Conservation (phyloP, 1,140 invertebrate genomes). For the Ectropis grisescens region DNA sequence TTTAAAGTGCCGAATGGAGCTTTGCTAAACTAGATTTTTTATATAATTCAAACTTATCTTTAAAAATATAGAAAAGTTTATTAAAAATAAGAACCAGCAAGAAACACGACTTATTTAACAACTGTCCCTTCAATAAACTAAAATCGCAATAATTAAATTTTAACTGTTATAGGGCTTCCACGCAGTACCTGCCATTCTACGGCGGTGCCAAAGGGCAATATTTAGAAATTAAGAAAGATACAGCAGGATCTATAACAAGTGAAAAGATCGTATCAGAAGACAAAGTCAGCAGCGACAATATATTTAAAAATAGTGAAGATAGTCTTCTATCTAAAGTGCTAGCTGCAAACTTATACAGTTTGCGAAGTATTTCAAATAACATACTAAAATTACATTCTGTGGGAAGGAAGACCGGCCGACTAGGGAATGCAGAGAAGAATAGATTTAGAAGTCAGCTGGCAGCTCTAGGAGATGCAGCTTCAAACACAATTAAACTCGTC, state of each 20-base stretch:
- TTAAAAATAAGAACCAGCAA: too few relatives aligned
- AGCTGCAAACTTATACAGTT: constrained; percentile 34
- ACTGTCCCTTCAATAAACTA: too few relatives aligned
- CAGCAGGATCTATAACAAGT: constrained; percentile 65
- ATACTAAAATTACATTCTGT: constrained; percentile 38
- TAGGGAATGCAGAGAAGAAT: constrained; percentile 27
- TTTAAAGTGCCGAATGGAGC: too few relatives aligned
- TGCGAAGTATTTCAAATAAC: constrained; percentile 28
- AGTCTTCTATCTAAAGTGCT: constrained; percentile 41
- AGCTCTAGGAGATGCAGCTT: constrained; percentile 38
- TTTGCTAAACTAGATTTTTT: too few relatives aligned
- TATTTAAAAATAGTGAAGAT: constrained; percentile 44
- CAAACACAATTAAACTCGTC: constrained; percentile 45
- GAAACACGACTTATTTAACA: too few relatives aligned
- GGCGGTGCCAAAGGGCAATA: constrained; percentile 77
- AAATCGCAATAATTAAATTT: too few relatives aligned
- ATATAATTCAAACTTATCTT: too few relatives aligned
- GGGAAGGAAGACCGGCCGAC: constrained; percentile 35
- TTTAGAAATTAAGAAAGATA: constrained; percentile 71
- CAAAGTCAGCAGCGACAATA: constrained; percentile 46
- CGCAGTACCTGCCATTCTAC: constrained; percentile 72
- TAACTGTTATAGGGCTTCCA: constrained; percentile 19
- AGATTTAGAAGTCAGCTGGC: constrained; percentile 37
- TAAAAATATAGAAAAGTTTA: too few relatives aligned
- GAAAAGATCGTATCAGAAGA: constrained; percentile 60